Percentiles rank a stretch among this genome's conserved stretches.
Conservation (phyloP, 2,113 vertebrate species). For the Hylia prasina region DNA sequence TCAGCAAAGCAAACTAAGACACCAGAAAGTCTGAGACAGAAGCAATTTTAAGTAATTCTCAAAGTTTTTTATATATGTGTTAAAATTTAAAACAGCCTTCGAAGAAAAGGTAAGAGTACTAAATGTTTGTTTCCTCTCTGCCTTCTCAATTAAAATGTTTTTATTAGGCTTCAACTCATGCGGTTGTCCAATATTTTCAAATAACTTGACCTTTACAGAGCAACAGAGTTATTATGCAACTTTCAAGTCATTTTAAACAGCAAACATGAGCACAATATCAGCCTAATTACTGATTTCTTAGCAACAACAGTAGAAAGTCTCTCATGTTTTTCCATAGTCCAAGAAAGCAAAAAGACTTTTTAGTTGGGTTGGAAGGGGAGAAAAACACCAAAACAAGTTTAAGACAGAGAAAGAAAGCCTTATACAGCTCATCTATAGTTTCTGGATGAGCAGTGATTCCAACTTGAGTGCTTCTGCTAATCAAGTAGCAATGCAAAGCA, state of each 20-base stretch:
- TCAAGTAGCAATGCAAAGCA: not conserved
- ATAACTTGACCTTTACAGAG: not conserved
- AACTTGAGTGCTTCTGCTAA: not conserved
- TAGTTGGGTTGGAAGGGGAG: not conserved
- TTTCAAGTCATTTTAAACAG: not conserved
- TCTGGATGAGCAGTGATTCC: not conserved
- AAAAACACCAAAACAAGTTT: not conserved
- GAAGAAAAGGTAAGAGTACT: not conserved
- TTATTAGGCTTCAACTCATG: not conserved
- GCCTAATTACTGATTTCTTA: not conserved
- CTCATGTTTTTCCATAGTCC: not conserved
- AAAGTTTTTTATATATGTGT: not conserved
- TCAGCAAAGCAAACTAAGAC: not conserved
- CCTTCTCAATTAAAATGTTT: not conserved
- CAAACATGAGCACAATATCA: not conserved
- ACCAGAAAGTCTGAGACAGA: not conserved
- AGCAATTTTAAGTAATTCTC: not conserved
- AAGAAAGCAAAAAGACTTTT: not conserved
- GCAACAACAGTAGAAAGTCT: not conserved
- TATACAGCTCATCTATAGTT: not conserved
- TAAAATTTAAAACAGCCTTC: not conserved
- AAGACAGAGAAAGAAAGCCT: not conserved
- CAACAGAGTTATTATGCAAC: rapidly evolving
- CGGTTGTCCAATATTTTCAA: not conserved
- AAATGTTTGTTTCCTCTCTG: not conserved